These are phyloP conservation scores for Megaleporinus macrocephalus DNA, from an alignment of 2,113 vertebrate species.

Conservation along the genomic window DNA sequence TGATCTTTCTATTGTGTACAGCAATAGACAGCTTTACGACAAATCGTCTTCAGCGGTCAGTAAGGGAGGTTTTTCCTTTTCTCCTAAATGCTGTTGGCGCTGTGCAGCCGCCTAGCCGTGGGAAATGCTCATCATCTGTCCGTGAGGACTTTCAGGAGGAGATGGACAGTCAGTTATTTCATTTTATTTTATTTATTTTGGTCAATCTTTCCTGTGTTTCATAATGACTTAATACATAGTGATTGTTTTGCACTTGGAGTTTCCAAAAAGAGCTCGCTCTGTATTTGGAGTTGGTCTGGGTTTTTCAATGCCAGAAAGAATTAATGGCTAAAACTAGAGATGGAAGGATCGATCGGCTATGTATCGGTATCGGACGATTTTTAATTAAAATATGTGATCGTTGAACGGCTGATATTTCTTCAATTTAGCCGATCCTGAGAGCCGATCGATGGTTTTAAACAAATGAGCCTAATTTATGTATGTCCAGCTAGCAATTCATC, in stretches of 20 bases:
- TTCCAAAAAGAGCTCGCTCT: slow-evolving; percentile 5
- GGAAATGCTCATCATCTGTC: slow-evolving; percentile 41
- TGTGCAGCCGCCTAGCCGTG: neutral
- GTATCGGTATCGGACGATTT: no score
- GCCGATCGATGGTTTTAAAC: no score
- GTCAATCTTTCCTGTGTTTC: slow-evolving; percentile 40
- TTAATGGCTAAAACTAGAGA: no score
- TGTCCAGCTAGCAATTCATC: no score
- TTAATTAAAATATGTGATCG: no score
- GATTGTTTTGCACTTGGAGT: slow-evolving; percentile 33
- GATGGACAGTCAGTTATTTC: neutral
- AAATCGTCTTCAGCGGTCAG: slow-evolving; percentile 43
- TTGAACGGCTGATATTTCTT: no score
- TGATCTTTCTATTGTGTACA: slow-evolving; percentile 50
- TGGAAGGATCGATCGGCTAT: no score
- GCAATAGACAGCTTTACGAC: slow-evolving; percentile 17
- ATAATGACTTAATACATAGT: slow-evolving; percentile 30
- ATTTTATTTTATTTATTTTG: slow-evolving; percentile 24
- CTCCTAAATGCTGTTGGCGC: slow-evolving; percentile 22
- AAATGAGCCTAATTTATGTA: no score
- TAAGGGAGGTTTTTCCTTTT: slow-evolving; percentile 22
- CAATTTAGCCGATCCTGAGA: no score
- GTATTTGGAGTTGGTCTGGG: neutral
- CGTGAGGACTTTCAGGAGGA: slow-evolving; percentile 5
- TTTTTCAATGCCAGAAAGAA: no score